Base-by-base conservation (phyloP, 2,888 invertebrate genomes). In the Spilarctia lutea region DNA sequence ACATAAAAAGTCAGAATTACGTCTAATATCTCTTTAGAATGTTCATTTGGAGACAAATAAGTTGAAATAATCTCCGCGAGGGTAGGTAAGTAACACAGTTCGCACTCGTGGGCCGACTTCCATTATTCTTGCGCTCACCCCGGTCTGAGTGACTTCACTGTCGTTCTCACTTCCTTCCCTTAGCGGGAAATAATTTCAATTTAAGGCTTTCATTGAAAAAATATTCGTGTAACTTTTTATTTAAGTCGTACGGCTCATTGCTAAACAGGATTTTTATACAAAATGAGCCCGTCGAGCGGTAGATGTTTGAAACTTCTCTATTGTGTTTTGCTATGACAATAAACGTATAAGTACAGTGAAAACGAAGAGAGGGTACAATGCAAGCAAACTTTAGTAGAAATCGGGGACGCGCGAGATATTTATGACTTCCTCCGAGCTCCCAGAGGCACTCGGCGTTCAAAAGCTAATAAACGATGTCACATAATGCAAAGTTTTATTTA, bases 121-220 rank as follows among this genome's bases (percentile, higher is more conserved):
- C 94, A 92, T 94, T 94, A 93, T 93, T 94, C 94, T 92, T 91
- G 89, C 88, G 84, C 89, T 90, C 89, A 71, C 88, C 89, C 87
- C 86, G 82, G 86, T 89, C 89, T 91, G 91, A 93, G 91, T 92
- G 91, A 92, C 91, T 93, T 91, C 91, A 91, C 92, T 91, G 91
- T 90, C 92, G 90, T 91, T 90, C 88, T 90, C 90, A 91, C 92
- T 94, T 94, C 93, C 94, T 93, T 93, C 92, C 92, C 85, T 84
- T 82, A 81, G 80, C 88, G 87, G 88, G 89, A 91, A 91, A 93
- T 91, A 90, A 93, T 93, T 93, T 91, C 89, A 91, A 91, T 92
- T 91, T 91, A 88, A 86, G 87, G 82, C 82, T 86, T 87, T 87
- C 89, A 90, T 90, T 90, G 88, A 90, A 88, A 90, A 88, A 90